These are phyloP conservation scores for Heliconius cydno DNA, from an alignment of 2,888 invertebrate genomes.

Conservation along the genomic window DNA sequence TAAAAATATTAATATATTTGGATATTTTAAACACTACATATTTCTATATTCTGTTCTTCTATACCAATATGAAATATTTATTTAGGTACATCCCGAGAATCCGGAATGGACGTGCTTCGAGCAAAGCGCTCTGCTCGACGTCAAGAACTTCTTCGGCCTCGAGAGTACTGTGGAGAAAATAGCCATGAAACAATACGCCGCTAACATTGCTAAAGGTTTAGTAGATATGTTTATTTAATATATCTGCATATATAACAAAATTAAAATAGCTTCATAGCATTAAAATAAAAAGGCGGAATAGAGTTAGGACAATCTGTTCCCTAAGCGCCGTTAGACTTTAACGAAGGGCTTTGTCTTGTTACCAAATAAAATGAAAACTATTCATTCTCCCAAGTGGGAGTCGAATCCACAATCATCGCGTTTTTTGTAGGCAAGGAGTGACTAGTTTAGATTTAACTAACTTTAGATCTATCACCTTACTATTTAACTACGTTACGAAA, in stretches of 20 bases:
- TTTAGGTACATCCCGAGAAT: conserved; percentile 95
- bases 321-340: not conserved
- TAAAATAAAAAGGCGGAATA: too few relatives aligned
- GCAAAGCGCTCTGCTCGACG: conserved; percentile 94
- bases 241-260: not conserved
- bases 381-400: too few relatives aligned
- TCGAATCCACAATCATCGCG: not conserved
- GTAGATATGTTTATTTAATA: not conserved
- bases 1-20: not conserved
- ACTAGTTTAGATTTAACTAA: too few relatives aligned
- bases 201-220: conserved; percentile 89
- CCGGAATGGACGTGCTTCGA: conserved; percentile 98
- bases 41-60: not conserved
- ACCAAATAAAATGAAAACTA: not conserved
- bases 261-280: too few relatives aligned
- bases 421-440: too few relatives aligned
- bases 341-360: not conserved
- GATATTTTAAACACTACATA: not conserved
- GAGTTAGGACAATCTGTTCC: too few relatives aligned
- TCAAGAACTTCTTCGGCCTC: conserved; percentile 97
- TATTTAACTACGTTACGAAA: too few relatives aligned
- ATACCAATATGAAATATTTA: not conserved
- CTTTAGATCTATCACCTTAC: too few relatives aligned
- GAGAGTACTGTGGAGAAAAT: conserved; percentile 97
- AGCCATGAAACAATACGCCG: conserved; percentile 97